Evolutionary conservation across 2,113 vertebrate species (phyloP), one percentile per base, ranked within the genome.

Genomic region (Lepisosteus oculatus): DNA sequence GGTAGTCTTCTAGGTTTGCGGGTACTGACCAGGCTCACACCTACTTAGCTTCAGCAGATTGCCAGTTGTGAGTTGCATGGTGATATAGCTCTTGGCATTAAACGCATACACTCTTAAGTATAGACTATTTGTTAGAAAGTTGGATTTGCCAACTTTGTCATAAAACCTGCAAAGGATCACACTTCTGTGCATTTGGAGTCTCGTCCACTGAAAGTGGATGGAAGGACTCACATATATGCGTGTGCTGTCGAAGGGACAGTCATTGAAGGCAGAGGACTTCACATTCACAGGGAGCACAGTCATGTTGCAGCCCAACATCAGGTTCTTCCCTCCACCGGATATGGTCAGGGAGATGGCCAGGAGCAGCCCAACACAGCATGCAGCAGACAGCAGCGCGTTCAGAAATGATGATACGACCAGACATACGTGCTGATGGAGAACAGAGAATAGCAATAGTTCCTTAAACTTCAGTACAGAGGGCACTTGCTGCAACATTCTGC

Each of bases 211-310:
- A 29, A 29, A 29, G 29, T 1, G 29, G 29, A 29, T 29, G 55
- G 12, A 61, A 0, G 57, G n/a, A 92, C 95, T 96, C 80, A 97
- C 96, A 0, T 95, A 99, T 81, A 99, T 97, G 57, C 95, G 89
- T 0, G 97, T 97, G 55, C 94, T 94, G 77, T 98, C 95, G 69
- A 98, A 98, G 0, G 95, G 93, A 72, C 96, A 99, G 51, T 85
- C 86, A 4, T 89, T 90, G 6, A 82, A 81, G 0, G 84, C 76
- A 0, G 89, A 86, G 55, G 93, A 93, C 0, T 92, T 93, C 61
- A 92, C 89, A 0, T 90, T 89, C 2, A 85, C 55, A 0, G 93
- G 92, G 71, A 91, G 77, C 0, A 85, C 73, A 0, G 94, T 90
- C 43, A 86, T 83, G 65, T 94, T 93, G 82, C 97, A 99, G 73